Base-by-base conservation (phyloP, 2,797 vertebrate species). In the Microcaecilia unicolor region DNA sequence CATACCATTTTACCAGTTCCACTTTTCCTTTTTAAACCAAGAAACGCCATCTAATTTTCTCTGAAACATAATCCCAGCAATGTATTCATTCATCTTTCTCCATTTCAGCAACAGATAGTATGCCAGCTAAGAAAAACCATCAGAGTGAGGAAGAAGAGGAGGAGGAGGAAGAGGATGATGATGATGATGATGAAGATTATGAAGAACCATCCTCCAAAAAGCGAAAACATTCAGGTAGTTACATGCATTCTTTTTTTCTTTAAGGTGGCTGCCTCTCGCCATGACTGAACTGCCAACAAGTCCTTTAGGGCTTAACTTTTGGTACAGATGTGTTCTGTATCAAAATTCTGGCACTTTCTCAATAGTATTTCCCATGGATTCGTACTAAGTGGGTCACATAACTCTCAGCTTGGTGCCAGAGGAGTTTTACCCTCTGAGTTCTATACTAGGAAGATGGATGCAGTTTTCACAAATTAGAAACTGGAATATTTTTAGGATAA, bases 141-240 rank as follows among this genome's bases (percentile, higher is more conserved):
- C 68, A 55, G 38, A 63, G 66, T 29, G 58, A 40, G 28, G 69
- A n/a, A n/a, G n/a, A n/a, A n/a, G n/a, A n/a, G n/a, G n/a, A n/a
- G n/a, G n/a, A n/a, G n/a, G n/a, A n/a, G n/a, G n/a, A n/a, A n/a
- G n/a, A n/a, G n/a, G n/a, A n/a, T n/a, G n/a, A n/a, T n/a, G n/a
- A n/a, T n/a, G n/a, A n/a, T n/a, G n/a, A 75, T 44, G 45, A 31
- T 2, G 62, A 69, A 45, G 68, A 70, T 37, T 61, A 58, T 49
- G 51, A 63, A 40, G 67, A 70, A 24, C 54, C 64, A 49, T 70
- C 72, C 33, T 70, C 44, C 45, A 83, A 83, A 60, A 81, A 77
- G 44, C 72, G 61, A 43, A 83, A 77, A 41, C 51, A 67, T 35
- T 64, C 52, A 2, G 74, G 80, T 81, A 64, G n/a, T n/a, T n/a